A percentile compares a stretch with the other conserved stretches of the same genome.
phyloP scores from a whole-genome alignment of 1,140 invertebrate genomes.

The Paralvinella palmiformis region DNA sequence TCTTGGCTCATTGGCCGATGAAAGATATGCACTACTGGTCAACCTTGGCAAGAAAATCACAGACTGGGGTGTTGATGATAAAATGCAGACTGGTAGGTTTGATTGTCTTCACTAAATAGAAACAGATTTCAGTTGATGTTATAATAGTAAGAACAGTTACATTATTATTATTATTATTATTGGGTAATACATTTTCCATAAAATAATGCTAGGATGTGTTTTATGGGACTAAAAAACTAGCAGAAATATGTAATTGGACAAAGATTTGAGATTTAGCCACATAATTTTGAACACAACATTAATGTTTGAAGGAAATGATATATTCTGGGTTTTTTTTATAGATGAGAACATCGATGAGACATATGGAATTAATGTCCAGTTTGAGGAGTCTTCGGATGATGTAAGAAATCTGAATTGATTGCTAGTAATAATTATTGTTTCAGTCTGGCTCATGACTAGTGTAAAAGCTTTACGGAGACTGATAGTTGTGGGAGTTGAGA shows the following conservation, averaged over 20 bases:
- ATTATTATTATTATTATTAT: slow-evolving; percentile 13
- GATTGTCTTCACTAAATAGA: neutral
- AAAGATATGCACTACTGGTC: slow-evolving; percentile 82
- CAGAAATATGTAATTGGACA: no score
- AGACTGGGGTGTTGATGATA: slow-evolving; percentile 86
- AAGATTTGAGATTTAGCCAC: no score
- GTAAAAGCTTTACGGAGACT: neutral
- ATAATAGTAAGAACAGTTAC: neutral
- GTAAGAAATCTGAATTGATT: no score
- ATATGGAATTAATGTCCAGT: slow-evolving; percentile 97
- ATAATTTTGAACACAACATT: no score
- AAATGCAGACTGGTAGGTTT: slow-evolving; percentile 55
- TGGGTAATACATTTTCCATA: no score
- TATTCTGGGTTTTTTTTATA: slow-evolving; percentile 30
- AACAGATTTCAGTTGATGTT: no score
- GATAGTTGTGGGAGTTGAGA: neutral
- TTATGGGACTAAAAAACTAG: no score
- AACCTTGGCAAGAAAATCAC: slow-evolving; percentile 98
- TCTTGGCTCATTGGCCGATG: slow-evolving; percentile 81
- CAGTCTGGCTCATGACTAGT: neutral
- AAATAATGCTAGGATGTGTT: no score
- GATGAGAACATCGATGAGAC: slow-evolving; percentile 94
- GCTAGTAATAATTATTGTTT: no score
- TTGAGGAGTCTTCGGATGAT: slow-evolving; percentile 79
- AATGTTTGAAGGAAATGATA: no score